Conservation (phyloP, 2,113 vertebrate genomes). For the Cisticola juncidis region DNA sequence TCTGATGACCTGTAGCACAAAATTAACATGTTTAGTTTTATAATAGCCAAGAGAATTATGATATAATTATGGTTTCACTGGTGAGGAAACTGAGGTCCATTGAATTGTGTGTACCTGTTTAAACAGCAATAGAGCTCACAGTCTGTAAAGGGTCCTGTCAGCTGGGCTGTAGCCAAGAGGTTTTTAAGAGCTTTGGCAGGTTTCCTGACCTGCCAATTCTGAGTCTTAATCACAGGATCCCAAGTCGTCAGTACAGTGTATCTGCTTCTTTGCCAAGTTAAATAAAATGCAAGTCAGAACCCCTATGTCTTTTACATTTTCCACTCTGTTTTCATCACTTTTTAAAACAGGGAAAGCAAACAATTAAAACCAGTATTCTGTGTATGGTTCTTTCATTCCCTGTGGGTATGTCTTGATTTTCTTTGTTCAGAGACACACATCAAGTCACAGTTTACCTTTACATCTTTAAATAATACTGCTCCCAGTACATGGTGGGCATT, state of each 20-base stretch:
- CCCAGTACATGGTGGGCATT: not conserved
- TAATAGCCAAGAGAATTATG: not conserved
- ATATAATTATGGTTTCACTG: not conserved
- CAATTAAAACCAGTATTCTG: not conserved
- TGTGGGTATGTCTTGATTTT: not conserved
- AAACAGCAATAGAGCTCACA: not conserved
- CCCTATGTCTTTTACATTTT: not conserved
- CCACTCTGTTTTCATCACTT: not conserved
- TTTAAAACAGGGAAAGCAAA: not conserved
- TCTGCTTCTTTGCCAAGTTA: not conserved
- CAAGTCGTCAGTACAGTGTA: not conserved
- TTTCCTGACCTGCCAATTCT: not conserved
- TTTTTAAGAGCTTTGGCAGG: conserved; percentile 15
- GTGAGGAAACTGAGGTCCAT: not conserved
- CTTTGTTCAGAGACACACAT: not conserved
- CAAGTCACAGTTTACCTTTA: not conserved
- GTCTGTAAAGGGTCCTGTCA: not conserved
- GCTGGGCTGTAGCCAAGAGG: not conserved
- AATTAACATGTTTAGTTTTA: not conserved
- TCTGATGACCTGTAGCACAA: not conserved
- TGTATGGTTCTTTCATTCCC: not conserved
- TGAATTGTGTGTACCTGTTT: not conserved
- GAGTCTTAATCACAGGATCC: not conserved
- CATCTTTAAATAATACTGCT: not conserved
- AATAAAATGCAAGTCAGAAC: not conserved